These are phyloP conservation scores for Coptotermes formosanus DNA, from an alignment of 1,140 invertebrate species.

Conservation along the genomic window DNA sequence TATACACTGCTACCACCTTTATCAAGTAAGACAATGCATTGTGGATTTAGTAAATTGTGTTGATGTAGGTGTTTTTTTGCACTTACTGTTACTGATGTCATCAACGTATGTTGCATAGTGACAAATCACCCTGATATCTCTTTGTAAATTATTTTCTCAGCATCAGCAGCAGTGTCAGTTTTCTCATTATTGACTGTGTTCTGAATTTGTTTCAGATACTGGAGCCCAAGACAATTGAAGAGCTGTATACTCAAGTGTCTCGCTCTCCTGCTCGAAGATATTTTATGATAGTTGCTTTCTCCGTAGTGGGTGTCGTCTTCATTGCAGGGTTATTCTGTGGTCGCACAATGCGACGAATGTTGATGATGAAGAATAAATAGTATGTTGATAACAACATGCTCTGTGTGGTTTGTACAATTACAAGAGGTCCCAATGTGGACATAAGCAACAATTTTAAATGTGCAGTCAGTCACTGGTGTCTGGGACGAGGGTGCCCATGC, in stretches of 20 bases:
- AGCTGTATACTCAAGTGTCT: conserved; percentile 66
- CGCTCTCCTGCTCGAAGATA: conserved; percentile 75
- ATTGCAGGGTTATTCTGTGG: conserved; percentile 80
- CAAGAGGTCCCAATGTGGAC: too few relatives aligned
- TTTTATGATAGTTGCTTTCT: conserved; percentile 69
- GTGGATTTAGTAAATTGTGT: too few relatives aligned
- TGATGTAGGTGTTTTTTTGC: too few relatives aligned
- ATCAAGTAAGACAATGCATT: too few relatives aligned
- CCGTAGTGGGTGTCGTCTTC: conserved; percentile 74
- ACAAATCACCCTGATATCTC: conserved; percentile 25
- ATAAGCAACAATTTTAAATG: too few relatives aligned
- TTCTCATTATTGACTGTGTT: conserved; percentile 30
- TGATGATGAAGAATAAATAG: conserved; percentile 59
- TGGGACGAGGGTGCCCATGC: too few relatives aligned
- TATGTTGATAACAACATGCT: conserved; percentile 49
- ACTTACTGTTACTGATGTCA: too few relatives aligned
- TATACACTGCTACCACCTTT: too few relatives aligned
- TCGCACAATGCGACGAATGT: conserved; percentile 68
- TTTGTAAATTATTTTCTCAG: conserved; percentile 7
- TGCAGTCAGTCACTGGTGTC: too few relatives aligned
- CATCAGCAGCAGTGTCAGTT: conserved; percentile 20
- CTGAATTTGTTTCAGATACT: conserved; percentile 47
- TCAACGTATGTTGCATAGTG: background rate
- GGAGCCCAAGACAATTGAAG: conserved; percentile 65
- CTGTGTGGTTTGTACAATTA: too few relatives aligned